Evolutionary conservation across 92 coral and sea anemone species (phyloP), one percentile per base, ranked within the genome.

Genomic region (Phenganax subtilis): DNA sequence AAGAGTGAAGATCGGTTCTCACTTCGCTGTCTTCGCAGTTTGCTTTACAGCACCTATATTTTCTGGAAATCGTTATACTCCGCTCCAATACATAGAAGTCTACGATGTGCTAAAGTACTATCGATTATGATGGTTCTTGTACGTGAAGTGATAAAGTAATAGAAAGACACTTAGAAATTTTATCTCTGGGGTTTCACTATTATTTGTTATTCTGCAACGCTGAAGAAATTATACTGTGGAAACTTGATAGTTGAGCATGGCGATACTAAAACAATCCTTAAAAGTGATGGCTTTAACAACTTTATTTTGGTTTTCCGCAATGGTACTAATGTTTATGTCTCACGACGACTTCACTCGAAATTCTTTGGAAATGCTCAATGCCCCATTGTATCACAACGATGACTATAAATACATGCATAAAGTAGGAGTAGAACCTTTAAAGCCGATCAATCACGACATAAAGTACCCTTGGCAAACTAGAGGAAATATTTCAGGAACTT

Each of bases 271-370:
- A 69, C 84, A 86, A 65, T 84, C 93, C 78, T 89, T 96, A 86
- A 92, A 96, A 85, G 83, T 90, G 7, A 90, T 96, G 55, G 93
- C 89, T 27, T 70, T 96, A 55, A 96, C 99, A 28, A 90, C 99
- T 59, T 86, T 89, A 25, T 96, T 96, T 75, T 96, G 99, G 99
- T 92, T 96, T 69, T 92, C 99, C 54, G 96, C 93, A 25, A 96
- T 97, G n/a, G 85, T 96, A 25, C 75, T 96, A 9, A 90, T 96
- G 73, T 73, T 96, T 16, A 96, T 96, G 99, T 90, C 89, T 65
- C 91, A 90, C 63, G 89, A 86, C 61, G 99, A 96, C 47, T 81
- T 96, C 64, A 90, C 99, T 30, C 86, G 99, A n/a, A 92, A 96
- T 52, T 92, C 97, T 0, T 81, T 96, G 29, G 91, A 90, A 8